Evolutionary conservation across 2,888 invertebrate genomes (phyloP).

Genomic region (Atethmia centrago): DNA sequence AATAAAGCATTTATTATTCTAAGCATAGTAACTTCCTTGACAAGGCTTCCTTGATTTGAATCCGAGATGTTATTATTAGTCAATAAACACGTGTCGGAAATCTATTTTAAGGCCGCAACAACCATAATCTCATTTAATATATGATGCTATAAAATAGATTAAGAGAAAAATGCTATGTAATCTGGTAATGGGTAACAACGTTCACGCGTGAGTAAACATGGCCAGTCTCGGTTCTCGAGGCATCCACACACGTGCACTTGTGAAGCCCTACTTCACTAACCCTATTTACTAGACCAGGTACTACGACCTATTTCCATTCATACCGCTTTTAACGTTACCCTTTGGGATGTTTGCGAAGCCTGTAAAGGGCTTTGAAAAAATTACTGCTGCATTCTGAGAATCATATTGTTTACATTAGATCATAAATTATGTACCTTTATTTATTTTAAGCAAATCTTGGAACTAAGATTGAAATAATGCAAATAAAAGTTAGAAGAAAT

Average conservation of each 20-base stretch:
- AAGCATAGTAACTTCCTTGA: constrained; percentile 46
- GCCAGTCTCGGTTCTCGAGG: constrained; percentile 72
- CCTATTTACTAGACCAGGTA: constrained; percentile 82
- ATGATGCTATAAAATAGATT: constrained; percentile 35
- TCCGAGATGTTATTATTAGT: constrained; percentile 13
- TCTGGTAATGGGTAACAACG: constrained; percentile 64
- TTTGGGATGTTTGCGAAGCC: constrained; percentile 43
- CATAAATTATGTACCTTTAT: not conserved
- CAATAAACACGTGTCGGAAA: constrained; percentile 4
- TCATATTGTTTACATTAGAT: not conserved
- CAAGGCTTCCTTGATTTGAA: constrained; percentile 32
- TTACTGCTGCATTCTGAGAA: constrained; percentile 30
- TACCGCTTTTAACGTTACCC: constrained; percentile 46
- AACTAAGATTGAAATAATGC: constrained; percentile 52
- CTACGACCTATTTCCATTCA: constrained; percentile 75
- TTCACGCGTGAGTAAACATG: constrained; percentile 78
- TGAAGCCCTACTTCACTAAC: constrained; percentile 85
- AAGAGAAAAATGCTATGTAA: constrained; percentile 53
- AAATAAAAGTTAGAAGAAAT: constrained; percentile 40
- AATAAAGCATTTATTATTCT: constrained; percentile 40
- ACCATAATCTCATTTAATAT: constrained; percentile 40
- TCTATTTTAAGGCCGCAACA: constrained; percentile 20
- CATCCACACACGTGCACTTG: constrained; percentile 76
- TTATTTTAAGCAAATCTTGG: constrained; percentile 37
- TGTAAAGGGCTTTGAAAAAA: constrained; percentile 35